phyloP scores from a whole-genome alignment of 2,888 invertebrate species.

The Cancer borealis region DNA sequence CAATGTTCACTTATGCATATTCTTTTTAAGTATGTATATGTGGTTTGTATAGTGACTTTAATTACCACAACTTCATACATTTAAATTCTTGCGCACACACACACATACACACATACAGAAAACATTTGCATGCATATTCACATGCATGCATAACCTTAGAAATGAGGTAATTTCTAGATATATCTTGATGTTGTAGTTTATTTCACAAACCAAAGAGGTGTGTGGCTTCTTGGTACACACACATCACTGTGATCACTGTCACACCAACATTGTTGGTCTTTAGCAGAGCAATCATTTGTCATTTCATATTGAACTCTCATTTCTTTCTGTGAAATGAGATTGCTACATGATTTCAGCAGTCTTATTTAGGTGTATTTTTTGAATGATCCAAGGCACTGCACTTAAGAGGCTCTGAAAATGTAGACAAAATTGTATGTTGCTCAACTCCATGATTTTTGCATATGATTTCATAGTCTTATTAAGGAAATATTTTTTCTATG shows the following conservation, averaged over 20 bases:
- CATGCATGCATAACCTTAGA: conserved; percentile 30
- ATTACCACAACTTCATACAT: background rate
- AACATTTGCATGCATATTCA: background rate
- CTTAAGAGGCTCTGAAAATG: background rate
- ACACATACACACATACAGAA: conserved; percentile 52
- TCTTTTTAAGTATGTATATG: background rate
- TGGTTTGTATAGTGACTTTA: conserved; percentile 5
- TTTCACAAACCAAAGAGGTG: conserved; percentile 30
- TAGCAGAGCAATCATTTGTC: conserved; percentile 41
- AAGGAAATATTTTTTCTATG: conserved; percentile 41
- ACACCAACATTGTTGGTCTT: conserved; percentile 24
- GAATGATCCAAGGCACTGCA: background rate
- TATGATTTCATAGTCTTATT: conserved; percentile 44
- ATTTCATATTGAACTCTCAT: conserved; percentile 13
- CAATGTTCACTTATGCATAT: conserved; percentile 28
- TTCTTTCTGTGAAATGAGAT: conserved; percentile 34
- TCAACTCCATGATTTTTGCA: conserved; percentile 49
- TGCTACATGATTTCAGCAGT: conserved; percentile 35
- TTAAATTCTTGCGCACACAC: background rate
- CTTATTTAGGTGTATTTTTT: background rate
- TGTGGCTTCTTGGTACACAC: background rate
- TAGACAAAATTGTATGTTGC: conserved; percentile 48
- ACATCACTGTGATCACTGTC: conserved; percentile 31
- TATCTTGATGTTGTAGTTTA: conserved; percentile 15
- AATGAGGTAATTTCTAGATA: background rate